phyloP scores from a whole-genome alignment of 2,888 invertebrate genomes.

The Leptura quadrifasciata region DNA sequence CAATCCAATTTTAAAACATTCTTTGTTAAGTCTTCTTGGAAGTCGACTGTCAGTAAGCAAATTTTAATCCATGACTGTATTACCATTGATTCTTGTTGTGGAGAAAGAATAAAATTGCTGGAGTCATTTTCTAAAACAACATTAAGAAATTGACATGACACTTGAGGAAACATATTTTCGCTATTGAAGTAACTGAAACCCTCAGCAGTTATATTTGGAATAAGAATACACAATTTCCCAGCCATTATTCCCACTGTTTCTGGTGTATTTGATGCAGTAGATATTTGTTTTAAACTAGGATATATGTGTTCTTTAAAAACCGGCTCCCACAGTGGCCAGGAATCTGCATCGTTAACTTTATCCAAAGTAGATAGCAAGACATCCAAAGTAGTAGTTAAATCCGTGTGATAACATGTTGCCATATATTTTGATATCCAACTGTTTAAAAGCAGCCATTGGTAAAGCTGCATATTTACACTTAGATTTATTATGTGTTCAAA shows the following conservation, averaged over 20 bases:
- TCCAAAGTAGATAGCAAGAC: slow-evolving; percentile 63
- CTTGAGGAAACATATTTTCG: slow-evolving; percentile 62
- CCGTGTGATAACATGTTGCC: slow-evolving; percentile 64
- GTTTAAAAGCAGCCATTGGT: slow-evolving; percentile 68
- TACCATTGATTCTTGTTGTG: slow-evolving; percentile 63
- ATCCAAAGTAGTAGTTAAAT: slow-evolving; percentile 64
- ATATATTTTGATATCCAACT: slow-evolving; percentile 69
- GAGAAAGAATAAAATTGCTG: slow-evolving; percentile 57
- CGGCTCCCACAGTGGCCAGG: slow-evolving; percentile 66
- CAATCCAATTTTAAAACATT: slow-evolving; percentile 65
- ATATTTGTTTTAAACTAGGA: slow-evolving; percentile 64
- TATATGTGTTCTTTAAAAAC: slow-evolving; percentile 64
- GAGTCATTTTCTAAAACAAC: slow-evolving; percentile 63
- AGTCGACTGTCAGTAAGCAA: slow-evolving; percentile 63
- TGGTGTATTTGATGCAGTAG: slow-evolving; percentile 56
- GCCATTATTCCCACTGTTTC: slow-evolving; percentile 66
- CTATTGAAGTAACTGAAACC: slow-evolving; percentile 62
- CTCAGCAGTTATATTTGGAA: slow-evolving; percentile 58
- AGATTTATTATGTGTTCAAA: slow-evolving; percentile 62
- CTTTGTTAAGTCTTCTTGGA: slow-evolving; percentile 60
- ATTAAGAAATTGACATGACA: slow-evolving; percentile 64
- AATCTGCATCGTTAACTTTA: slow-evolving; percentile 57
- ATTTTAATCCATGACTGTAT: slow-evolving; percentile 69
- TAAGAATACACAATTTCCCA: slow-evolving; percentile 63
- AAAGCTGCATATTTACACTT: slow-evolving; percentile 63